Percentiles rank a stretch among this genome's conserved stretches.
Conservation (phyloP, 2,888 invertebrate species). For the Strigamia transsilvanica region DNA sequence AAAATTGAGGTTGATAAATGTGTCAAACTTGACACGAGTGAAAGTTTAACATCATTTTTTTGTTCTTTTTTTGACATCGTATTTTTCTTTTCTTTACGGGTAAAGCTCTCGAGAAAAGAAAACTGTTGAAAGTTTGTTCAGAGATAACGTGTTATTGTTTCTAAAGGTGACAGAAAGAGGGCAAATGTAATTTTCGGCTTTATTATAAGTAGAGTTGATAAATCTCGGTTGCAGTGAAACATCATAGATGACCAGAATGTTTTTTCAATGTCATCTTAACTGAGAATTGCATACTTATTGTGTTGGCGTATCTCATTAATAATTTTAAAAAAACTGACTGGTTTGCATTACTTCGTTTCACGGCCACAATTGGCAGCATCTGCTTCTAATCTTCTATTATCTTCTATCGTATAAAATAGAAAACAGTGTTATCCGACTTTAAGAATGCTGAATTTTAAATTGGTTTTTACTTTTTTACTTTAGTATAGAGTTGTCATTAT, state of each 20-base stretch:
- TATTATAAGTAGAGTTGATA: not conserved
- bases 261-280: not conserved
- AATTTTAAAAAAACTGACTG: no score
- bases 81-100: constrained; percentile 13
- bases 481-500: no score
- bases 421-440: no score
- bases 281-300: no score
- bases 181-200: not conserved
- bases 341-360: no score
- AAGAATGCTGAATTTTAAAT: not conserved
- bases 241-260: not conserved
- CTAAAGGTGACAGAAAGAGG: not conserved
- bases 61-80: not conserved
- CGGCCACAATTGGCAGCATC: no score
- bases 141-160: not conserved
- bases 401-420: no score
- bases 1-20: constrained; percentile 5
- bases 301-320: no score
- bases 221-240: not conserved
- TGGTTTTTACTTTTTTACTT: no score
- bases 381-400: no score
- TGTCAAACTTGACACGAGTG: constrained; percentile 9
- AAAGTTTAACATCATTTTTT: constrained; percentile 26
- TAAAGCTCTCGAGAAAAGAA: not conserved
- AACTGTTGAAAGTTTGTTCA: not conserved